Evolutionary conservation across 2,797 vertebrate species (phyloP), one percentile per base, ranked within the genome.

Genomic region (Triplophysa yarkandensis): DNA sequence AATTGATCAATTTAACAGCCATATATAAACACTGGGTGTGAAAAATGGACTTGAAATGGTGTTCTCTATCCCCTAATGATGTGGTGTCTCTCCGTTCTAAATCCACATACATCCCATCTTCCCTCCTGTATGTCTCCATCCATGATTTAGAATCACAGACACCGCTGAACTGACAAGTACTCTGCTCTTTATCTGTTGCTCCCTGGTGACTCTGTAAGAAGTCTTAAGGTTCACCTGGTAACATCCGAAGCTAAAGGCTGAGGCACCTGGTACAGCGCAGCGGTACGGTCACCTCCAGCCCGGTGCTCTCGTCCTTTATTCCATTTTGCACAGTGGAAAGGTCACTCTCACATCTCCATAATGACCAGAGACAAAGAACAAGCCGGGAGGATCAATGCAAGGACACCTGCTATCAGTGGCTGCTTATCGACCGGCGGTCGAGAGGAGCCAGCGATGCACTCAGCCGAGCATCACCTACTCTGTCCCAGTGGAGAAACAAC

Each of bases 311-410:
- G 28, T 80, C 55, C 86, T 82, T 82, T 84, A 69, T 77, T 84
- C 52, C 73, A 76, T 71, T 81, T 77, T 67, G 41, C 41, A 71
- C 77, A 63, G 65, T 58, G 78, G 84, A 86, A 89, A 90, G 89
- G 90, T 89, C 83, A 85, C 68, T 76, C 74, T 83, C 83, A 85
- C 85, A 88, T 88, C 84, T 87, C 84, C 84, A 85, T 89, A 88
- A 92, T 82, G 87, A 84, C 85, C 27, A 58, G 80, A 84, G 85
- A 90, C 86, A 90, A 85, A 86, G 85, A 81, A 73, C 58, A 84
- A 78, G 80, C 80, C 30, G 80, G 77, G 78, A 68, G 76, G 86
- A 90, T 89, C 88, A 87, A 92, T 90, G 84, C 52, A 83, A 77
- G 71, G 83, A 80, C 79, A 83, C 78, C 60, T 68, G 83, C 50